phyloP scores from a whole-genome alignment of 1,140 invertebrate species.

The Theocolax elegans region DNA sequence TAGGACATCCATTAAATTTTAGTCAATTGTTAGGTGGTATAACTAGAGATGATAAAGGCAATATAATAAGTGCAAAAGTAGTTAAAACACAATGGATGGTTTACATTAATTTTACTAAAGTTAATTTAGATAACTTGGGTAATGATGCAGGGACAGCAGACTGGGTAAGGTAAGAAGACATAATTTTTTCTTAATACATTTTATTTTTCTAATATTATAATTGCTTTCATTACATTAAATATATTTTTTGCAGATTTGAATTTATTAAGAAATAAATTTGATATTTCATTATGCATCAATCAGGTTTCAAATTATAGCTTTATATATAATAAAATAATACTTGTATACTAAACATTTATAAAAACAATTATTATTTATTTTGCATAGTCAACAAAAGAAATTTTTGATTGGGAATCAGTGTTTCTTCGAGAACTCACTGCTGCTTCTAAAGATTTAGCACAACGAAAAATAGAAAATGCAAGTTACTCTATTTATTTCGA shows the following conservation, averaged over 20 bases:
- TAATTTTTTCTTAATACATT: slow-evolving; percentile 20
- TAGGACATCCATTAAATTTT: slow-evolving; percentile 76
- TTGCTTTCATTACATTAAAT: slow-evolving; percentile 44
- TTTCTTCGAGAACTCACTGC: slow-evolving; percentile 70
- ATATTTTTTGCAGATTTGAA: slow-evolving; percentile 22
- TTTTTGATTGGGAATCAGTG: slow-evolving; percentile 74
- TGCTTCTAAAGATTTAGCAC: slow-evolving; percentile 47
- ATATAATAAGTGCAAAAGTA: slow-evolving; percentile 74
- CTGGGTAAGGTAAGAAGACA: slow-evolving; percentile 70
- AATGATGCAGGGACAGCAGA: slow-evolving; percentile 79
- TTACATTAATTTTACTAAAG: slow-evolving; percentile 74
- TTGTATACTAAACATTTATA: not conserved
- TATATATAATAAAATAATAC: not conserved
- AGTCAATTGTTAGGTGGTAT: slow-evolving; percentile 74
- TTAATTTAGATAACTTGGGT: slow-evolving; percentile 73
- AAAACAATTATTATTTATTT: slow-evolving; percentile 28
- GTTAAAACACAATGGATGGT: slow-evolving; percentile 74
- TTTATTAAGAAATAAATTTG: not conserved
- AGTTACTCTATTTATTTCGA: slow-evolving; percentile 71
- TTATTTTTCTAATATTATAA: slow-evolving; percentile 15
- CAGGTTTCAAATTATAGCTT: not conserved
- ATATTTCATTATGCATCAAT: not conserved
- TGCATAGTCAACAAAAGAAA: slow-evolving; percentile 70
- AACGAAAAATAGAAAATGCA: slow-evolving; percentile 39
- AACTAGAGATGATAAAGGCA: slow-evolving; percentile 69